Evolutionary conservation across 2,888 invertebrate genomes (phyloP), one percentile per base, ranked within the genome.

Genomic region (Meliscaeva auricollis): DNA sequence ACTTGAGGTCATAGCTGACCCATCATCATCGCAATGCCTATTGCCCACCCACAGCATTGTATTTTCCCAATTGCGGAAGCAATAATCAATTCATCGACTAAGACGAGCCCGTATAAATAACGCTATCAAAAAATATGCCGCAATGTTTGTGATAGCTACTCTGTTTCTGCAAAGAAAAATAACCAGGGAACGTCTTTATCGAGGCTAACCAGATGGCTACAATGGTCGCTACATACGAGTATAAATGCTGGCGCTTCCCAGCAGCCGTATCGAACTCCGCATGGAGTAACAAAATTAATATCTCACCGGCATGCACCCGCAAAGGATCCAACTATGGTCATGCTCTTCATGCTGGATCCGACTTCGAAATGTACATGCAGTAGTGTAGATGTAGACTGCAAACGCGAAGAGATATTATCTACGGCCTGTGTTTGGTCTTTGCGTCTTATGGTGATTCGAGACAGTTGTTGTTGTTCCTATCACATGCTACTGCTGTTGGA

Each of bases 181-280:
- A 38, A 70, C 41, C 41, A 44, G 54, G 30, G 26, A 52, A 72
- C 35, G 44, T 77, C 70, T 72, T 72, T 72, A 77, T 66, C 72
- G 20, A 66, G 35, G 56, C 64, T 64, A 72, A 52, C 72, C 72
- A 78, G 60, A 58, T 73, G 69, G 41, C 35, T 46, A 41, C 38
- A 58, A 26, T 46, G 22, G 35, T 2, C 9, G 50, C 35, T 66
- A 64, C 54, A 70, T 66, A 58, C 58, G 64, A 66, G 50, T n/a
- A 22, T 11, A 22, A 66, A 77, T 66, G 77, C 58, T 70, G 83
- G 83, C 83, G 79, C 83, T 83, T 74, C 41, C 68, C 73, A 56
- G 54, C 54, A 74, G 30, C 68, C 68, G 68, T 56, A 69, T 56
- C 32, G 41, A 56, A 62, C 68, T 44, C 41, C 13, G 38, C 60